A percentile compares a stretch with the other conserved stretches of the same genome.
phyloP scores from a whole-genome alignment of 2,797 vertebrate genomes.

The Cyprinodon diabolis region DNA sequence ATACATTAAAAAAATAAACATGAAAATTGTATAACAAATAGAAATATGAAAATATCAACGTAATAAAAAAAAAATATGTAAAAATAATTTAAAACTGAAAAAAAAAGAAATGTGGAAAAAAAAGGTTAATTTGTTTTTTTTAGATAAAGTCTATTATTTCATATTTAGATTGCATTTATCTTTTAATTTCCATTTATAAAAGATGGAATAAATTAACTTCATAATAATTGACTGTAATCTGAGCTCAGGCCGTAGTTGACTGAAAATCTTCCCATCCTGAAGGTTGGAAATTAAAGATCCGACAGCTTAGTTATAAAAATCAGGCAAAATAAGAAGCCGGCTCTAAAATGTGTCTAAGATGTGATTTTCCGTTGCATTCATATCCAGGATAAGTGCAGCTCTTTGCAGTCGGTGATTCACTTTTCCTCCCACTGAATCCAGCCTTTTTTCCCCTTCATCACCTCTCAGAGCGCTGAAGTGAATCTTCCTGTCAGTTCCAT shows the following conservation, averaged over 20 bases:
- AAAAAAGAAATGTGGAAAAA: too few relatives aligned
- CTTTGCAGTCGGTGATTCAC: slow-evolving; percentile 31
- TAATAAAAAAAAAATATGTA: too few relatives aligned
- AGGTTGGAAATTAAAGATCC: slow-evolving; percentile 31
- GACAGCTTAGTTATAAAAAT: slow-evolving; percentile 26
- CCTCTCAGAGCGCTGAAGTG: slow-evolving; percentile 18
- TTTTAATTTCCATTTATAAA: too few relatives aligned
- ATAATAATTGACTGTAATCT: slow-evolving; percentile 30
- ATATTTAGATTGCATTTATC: too few relatives aligned
- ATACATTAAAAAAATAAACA: too few relatives aligned
- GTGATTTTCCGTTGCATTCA: slow-evolving; percentile 52
- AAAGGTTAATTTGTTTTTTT: too few relatives aligned
- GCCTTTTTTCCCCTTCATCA: slow-evolving; percentile 42
- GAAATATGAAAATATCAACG: too few relatives aligned
- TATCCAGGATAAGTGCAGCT: slow-evolving; percentile 34
- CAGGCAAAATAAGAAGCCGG: slow-evolving; percentile 29
- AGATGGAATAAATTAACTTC: too few relatives aligned
- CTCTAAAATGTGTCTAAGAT: slow-evolving; percentile 18
- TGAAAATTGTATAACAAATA: too few relatives aligned
- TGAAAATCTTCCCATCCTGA: slow-evolving; percentile 21
- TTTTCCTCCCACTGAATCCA: slow-evolving; percentile 21
- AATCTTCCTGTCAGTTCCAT: slow-evolving; percentile 49
- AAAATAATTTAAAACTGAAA: too few relatives aligned
- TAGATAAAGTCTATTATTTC: too few relatives aligned
- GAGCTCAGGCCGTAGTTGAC: slow-evolving; percentile 24